Evolutionary conservation across 2,797 vertebrate species (phyloP).

Genomic region (Yasuhikotakia modesta): DNA sequence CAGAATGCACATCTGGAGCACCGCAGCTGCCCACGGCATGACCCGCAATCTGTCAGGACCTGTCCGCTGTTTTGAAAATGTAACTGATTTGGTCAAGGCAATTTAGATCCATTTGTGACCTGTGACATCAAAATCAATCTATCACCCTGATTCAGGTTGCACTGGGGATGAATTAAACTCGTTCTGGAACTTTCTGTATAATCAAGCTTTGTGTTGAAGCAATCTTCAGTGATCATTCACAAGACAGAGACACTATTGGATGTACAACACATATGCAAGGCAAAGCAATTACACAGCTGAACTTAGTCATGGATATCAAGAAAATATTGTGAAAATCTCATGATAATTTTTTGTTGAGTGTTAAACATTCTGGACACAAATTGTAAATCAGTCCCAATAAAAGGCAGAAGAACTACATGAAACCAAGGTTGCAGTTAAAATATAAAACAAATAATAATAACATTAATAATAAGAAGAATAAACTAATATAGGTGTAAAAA

Average conservation of each 20-base stretch:
- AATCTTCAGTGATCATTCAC: slow-evolving; percentile 45
- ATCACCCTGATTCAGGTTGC: slow-evolving; percentile 47
- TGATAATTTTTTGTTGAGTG: neutral
- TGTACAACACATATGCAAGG: neutral
- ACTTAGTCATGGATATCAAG: neutral
- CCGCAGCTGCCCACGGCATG: slow-evolving; percentile 60
- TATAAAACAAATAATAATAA: no score
- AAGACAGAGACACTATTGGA: slow-evolving; percentile 21
- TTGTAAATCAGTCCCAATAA: neutral
- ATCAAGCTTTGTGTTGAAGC: slow-evolving; percentile 49
- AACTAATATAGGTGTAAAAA: neutral
- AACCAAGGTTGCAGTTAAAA: neutral
- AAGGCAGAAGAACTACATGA: neutral
- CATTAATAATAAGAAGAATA: no score
- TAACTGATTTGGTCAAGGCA: slow-evolving; percentile 67
- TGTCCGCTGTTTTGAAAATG: slow-evolving; percentile 66
- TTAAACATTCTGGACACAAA: neutral
- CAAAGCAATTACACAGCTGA: slow-evolving; percentile 3
- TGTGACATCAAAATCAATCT: slow-evolving; percentile 64
- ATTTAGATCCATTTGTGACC: slow-evolving; percentile 62
- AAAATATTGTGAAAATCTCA: neutral
- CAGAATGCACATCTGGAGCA: slow-evolving; percentile 69
- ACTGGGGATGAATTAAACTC: slow-evolving; percentile 46
- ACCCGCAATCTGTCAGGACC: slow-evolving; percentile 71
- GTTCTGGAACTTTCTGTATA: slow-evolving; percentile 47